Conservation (phyloP, 2,888 invertebrate genomes). For the Drosophila bunnanda region DNA sequence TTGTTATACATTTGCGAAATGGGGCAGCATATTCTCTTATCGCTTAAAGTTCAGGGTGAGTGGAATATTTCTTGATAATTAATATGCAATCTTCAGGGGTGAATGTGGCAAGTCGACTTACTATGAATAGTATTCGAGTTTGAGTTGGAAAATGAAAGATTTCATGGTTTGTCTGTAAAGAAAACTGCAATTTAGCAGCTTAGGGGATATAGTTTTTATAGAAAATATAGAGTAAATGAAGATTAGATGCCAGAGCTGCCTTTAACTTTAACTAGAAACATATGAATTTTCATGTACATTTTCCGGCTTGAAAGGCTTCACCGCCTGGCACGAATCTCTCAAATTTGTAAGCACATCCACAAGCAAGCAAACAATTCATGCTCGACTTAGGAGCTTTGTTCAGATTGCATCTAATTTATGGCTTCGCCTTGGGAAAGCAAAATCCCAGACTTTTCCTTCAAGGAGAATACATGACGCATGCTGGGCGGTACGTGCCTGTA, state of each 20-base stretch:
- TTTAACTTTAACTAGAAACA: not conserved
- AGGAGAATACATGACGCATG: conserved; percentile 30
- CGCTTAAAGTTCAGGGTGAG: conserved; percentile 3
- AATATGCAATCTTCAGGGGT: conserved; percentile 2
- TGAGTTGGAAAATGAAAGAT: not conserved
- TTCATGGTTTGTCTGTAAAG: not conserved
- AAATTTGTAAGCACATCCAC: not conserved
- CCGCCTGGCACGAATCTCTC: not conserved
- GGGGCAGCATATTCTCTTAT: conserved; percentile 15
- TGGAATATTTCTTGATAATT: conserved; percentile 3
- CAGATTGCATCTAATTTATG: conserved; percentile 20
- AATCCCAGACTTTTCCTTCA: conserved; percentile 5
- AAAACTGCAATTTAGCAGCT: no score
- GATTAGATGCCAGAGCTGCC: no score
- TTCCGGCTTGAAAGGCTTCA: not conserved
- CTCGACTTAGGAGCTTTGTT: conserved; percentile 20
- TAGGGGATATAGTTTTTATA: no score
- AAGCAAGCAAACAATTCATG: conserved; percentile 20
- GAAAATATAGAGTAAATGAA: no score
- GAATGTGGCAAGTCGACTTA: not conserved
- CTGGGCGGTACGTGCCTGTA: conserved; percentile 27
- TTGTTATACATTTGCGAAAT: conserved; percentile 5
- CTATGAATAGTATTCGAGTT: not conserved
- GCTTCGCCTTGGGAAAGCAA: not conserved
- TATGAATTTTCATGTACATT: not conserved